A percentile compares a stretch with the other conserved stretches of the same genome.
These are phyloP conservation scores for Alectoris magna DNA, from an alignment of 2,797 vertebrate genomes.

Conservation along the genomic window DNA sequence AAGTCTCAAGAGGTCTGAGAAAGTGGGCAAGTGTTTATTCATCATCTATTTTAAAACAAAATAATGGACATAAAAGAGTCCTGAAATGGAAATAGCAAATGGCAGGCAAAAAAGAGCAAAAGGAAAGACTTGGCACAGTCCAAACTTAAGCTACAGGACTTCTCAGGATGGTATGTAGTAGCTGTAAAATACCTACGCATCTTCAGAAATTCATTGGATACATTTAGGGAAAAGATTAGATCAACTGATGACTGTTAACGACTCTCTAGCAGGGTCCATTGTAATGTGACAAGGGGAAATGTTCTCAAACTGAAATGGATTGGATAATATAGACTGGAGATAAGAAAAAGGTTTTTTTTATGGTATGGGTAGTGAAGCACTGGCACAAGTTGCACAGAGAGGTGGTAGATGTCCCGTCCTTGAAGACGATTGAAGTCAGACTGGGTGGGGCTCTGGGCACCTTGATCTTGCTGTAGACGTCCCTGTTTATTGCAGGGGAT, in stretches of 20 bases:
- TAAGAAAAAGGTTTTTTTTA: no score
- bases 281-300: no score
- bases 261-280: no score
- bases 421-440: no score
- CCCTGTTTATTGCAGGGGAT: no score
- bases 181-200: not conserved
- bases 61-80: not conserved
- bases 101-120: not conserved
- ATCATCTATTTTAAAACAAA: not conserved
- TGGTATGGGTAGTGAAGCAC: no score
- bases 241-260: not conserved
- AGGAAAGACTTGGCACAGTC: not conserved
- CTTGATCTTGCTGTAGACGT: no score
- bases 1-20: not conserved
- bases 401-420: no score
- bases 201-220: not conserved
- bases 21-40: not conserved
- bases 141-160: not conserved
- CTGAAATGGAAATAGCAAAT: not conserved
- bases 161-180: not conserved
- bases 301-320: no score
- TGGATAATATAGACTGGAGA: no score
- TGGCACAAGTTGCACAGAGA: no score
- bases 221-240: not conserved
- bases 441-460: no score